phyloP scores from a whole-genome alignment of 2,113 vertebrate genomes.

The Promerops cafer region DNA sequence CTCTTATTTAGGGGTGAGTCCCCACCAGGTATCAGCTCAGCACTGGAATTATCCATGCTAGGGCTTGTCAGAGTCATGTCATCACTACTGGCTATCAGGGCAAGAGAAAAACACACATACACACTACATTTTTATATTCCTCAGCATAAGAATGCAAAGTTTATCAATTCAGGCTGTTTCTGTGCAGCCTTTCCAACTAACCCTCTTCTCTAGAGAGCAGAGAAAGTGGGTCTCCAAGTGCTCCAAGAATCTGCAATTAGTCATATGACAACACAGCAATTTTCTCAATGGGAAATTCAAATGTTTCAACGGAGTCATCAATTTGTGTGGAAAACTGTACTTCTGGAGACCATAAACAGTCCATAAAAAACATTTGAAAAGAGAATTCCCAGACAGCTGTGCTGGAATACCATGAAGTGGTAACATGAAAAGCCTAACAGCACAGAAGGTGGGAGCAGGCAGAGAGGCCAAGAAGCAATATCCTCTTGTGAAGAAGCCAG shows the following conservation, averaged over 20 bases:
- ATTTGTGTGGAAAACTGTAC: constrained; percentile 24
- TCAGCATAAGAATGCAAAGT: neutral
- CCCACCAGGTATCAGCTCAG: constrained; percentile 88
- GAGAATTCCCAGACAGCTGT: constrained; percentile 34
- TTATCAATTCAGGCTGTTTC: neutral
- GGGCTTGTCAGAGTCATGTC: constrained; percentile 99
- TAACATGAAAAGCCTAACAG: constrained; percentile 17
- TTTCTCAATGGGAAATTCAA: constrained; percentile 22
- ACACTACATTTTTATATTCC: neutral
- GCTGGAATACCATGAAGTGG: constrained; percentile 8
- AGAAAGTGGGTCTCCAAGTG: neutral
- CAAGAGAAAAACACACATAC: neutral
- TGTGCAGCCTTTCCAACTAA: neutral
- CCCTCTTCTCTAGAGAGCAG: neutral
- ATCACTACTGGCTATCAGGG: constrained; percentile 88
- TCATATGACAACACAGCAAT: neutral
- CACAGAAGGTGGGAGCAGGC: constrained; percentile 28
- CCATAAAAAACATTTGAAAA: constrained; percentile 32
- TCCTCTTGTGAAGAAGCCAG: constrained; percentile 32
- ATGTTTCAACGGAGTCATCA: constrained; percentile 20
- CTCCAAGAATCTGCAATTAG: neutral
- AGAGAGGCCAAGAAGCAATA: constrained; percentile 40
- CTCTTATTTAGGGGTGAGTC: constrained; percentile 93
- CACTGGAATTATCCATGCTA: constrained; percentile 98
- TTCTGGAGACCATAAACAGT: constrained; percentile 42